Percentiles rank a stretch among this genome's conserved stretches.
Evolutionary conservation across 2,113 vertebrate genomes (phyloP).

Genomic region (Lagopus leucura): DNA sequence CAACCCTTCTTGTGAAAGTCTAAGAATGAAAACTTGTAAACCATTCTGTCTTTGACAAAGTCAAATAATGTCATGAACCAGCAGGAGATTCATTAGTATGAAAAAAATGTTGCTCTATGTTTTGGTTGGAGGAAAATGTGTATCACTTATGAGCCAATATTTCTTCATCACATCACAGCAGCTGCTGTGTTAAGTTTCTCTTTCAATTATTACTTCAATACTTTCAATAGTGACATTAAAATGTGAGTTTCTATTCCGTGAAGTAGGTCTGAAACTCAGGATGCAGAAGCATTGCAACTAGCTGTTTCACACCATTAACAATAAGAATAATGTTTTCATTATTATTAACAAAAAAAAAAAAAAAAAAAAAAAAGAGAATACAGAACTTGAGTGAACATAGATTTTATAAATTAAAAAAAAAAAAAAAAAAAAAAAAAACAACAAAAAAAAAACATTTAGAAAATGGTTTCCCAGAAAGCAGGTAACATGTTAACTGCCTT

Average conservation of each 20-base stretch:
- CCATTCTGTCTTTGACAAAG: not conserved
- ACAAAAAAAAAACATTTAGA: not conserved
- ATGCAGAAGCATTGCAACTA: not conserved
- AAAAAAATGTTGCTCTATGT: not conserved
- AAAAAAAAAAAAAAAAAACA: no score
- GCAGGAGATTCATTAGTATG: not conserved
- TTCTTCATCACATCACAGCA: not conserved
- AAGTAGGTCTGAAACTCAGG: not conserved
- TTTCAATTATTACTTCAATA: not conserved
- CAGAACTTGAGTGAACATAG: not conserved
- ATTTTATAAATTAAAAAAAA: no score
- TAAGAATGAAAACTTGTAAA: not conserved
- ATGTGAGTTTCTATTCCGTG: not conserved
- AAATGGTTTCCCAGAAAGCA: slow-evolving; percentile 50
- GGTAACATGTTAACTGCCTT: not conserved
- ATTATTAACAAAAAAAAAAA: no score
- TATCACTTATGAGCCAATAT: not conserved
- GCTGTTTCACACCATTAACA: not conserved
- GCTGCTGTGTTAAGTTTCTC: not conserved
- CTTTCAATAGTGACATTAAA: not conserved
- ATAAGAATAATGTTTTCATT: not conserved
- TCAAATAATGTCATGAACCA: not conserved
- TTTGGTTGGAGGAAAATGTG: slow-evolving; percentile 1
- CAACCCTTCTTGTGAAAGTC: not conserved
- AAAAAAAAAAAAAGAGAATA: not conserved